Conservation (phyloP, 2,113 vertebrate genomes). For the Brevimyrus niger region DNA sequence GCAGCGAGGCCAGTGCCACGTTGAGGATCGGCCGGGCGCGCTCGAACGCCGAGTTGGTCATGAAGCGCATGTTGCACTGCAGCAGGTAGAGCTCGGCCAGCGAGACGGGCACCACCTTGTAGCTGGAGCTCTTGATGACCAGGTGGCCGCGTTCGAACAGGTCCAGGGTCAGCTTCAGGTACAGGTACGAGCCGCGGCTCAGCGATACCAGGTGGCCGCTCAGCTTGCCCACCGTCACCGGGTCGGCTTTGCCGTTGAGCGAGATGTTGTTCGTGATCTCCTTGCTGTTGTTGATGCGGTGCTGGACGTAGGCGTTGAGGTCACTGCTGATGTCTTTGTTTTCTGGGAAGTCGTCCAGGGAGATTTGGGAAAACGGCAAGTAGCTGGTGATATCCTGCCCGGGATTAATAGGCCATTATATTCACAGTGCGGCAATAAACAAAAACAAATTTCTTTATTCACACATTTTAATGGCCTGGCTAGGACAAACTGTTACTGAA, state of each 20-base stretch:
- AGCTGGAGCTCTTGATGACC: constrained; percentile 95
- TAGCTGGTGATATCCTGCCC: constrained; percentile 74
- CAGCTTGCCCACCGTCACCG: constrained; percentile 75
- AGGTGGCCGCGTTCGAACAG: constrained; percentile 90
- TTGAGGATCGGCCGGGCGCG: constrained; percentile 82
- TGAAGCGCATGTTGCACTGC: constrained; percentile 99
- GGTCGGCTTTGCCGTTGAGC: constrained; percentile 86
- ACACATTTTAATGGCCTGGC: background rate
- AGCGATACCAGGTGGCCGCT: constrained; percentile 87
- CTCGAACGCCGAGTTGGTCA: constrained; percentile 87
- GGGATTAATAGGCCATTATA: constrained; percentile 16
- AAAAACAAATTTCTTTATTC: background rate
- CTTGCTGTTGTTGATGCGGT: constrained; percentile 77
- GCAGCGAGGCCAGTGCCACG: constrained; percentile 84
- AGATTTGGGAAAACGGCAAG: constrained; percentile 75
- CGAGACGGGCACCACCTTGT: constrained; percentile 95
- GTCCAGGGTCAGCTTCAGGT: constrained; percentile 92
- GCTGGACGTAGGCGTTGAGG: constrained; percentile 86
- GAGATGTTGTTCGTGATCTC: constrained; percentile 92
- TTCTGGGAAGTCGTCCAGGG: constrained; percentile 78
- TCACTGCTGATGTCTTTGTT: constrained; percentile 82
- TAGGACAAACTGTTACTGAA: background rate
- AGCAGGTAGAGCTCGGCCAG: constrained; percentile 90
- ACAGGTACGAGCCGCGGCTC: constrained; percentile 93
- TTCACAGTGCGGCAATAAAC: background rate